phyloP scores from a whole-genome alignment of 2,797 vertebrate species.

The Melanotaenia boesemani region DNA sequence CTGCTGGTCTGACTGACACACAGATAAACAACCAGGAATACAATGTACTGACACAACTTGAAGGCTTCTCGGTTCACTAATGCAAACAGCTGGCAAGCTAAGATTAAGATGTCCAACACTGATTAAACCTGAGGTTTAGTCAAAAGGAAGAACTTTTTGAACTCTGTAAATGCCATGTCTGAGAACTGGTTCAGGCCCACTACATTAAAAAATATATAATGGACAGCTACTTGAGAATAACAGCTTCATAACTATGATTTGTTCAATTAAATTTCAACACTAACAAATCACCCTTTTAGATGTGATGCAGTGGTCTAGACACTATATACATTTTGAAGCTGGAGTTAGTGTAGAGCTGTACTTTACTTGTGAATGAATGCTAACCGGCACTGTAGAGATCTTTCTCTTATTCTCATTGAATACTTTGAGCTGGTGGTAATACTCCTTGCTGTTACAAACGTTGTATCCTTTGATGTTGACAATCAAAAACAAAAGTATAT shows the following conservation, averaged over 20 bases:
- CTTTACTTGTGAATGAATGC: conserved; percentile 70
- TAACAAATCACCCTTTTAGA: not conserved
- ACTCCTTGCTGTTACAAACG: conserved; percentile 49
- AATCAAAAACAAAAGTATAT: not conserved
- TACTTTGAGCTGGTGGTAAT: conserved; percentile 53
- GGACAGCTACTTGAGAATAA: not conserved
- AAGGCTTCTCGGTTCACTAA: too few relatives aligned
- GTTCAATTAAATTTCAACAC: not conserved
- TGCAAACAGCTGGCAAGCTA: too few relatives aligned
- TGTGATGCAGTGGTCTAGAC: not conserved
- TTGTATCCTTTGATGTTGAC: conserved; percentile 44
- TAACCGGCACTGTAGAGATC: conserved; percentile 67
- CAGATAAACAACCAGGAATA: too few relatives aligned
- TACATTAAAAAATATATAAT: conserved; percentile 40
- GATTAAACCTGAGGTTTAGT: conserved; percentile 33
- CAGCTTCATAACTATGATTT: too few relatives aligned
- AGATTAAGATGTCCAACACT: too few relatives aligned
- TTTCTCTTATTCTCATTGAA: conserved; percentile 65
- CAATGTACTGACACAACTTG: too few relatives aligned
- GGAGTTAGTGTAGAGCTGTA: not conserved
- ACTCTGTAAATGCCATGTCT: conserved; percentile 84
- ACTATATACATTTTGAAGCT: not conserved
- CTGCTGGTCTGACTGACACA: conserved; percentile 63
- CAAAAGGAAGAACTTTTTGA: conserved; percentile 63
- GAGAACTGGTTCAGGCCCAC: conserved; percentile 87